These are phyloP conservation scores for Agrochola litura DNA, from an alignment of 2,888 invertebrate species.

Conservation along the genomic window DNA sequence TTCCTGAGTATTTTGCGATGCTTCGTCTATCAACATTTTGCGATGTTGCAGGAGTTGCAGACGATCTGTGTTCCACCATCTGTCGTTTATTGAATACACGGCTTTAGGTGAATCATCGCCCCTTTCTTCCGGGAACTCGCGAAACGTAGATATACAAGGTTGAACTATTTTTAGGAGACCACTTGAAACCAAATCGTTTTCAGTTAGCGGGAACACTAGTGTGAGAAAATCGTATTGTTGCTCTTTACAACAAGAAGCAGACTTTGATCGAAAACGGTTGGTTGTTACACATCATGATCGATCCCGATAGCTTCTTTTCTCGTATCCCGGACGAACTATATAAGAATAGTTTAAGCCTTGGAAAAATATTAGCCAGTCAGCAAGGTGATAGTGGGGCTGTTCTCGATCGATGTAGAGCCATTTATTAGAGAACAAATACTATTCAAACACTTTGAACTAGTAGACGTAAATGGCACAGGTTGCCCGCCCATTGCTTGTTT, in stretches of 20 bases:
- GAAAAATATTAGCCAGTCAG: background rate
- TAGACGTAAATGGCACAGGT: constrained; percentile 18
- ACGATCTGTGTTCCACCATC: constrained; percentile 1
- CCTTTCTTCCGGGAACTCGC: constrained; percentile 60
- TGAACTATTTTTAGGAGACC: constrained; percentile 56
- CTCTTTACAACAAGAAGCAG: background rate
- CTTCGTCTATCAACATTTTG: background rate
- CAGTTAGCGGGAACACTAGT: constrained; percentile 33
- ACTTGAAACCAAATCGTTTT: constrained; percentile 57
- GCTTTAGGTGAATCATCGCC: constrained; percentile 50
- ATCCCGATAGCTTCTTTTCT: background rate
- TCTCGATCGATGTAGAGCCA: constrained; percentile 1
- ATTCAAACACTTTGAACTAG: constrained; percentile 7
- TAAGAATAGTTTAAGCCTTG: background rate
- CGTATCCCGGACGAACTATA: background rate
- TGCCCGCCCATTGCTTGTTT: constrained; percentile 34
- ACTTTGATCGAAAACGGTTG: background rate
- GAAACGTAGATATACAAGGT: constrained; percentile 57
- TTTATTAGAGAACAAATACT: constrained; percentile 11
- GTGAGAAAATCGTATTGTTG: constrained; percentile 14
- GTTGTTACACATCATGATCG: background rate
- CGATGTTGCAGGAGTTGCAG: constrained; percentile 4
- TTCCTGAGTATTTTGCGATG: background rate
- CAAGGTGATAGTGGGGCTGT: background rate
- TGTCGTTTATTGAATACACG: constrained; percentile 21